These are phyloP conservation scores for Homalodisca vitripennis DNA, from an alignment of 1,140 invertebrate species.

Conservation along the genomic window DNA sequence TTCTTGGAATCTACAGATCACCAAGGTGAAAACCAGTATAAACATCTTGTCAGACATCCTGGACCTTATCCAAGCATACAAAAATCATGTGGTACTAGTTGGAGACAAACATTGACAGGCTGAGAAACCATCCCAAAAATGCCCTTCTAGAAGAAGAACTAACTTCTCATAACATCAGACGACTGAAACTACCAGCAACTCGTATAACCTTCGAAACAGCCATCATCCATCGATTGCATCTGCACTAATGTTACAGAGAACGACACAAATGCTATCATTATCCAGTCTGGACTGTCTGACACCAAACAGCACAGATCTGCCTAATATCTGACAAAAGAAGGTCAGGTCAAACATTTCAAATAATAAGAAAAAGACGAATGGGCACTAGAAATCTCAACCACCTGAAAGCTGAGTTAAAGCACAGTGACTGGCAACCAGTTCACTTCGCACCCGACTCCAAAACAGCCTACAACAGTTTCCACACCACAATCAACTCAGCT, in stretches of 20 bases:
- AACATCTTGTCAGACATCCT: neutral
- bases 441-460: neutral
- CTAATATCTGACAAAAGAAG: neutral
- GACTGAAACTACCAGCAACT: neutral
- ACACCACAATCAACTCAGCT: neutral
- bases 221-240: neutral
- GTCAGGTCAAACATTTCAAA: neutral
- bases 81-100: neutral
- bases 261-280: neutral
- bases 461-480: slow-evolving; percentile 8
- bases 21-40: neutral
- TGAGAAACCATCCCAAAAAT: neutral
- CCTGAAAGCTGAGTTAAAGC: neutral
- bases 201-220: neutral
- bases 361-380: neutral
- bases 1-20: neutral
- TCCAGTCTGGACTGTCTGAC: neutral
- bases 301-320: slow-evolving; percentile 4
- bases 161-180: neutral
- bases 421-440: neutral
- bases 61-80: neutral
- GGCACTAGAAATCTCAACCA: neutral
- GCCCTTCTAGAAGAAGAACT: neutral
- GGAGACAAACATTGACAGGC: neutral
- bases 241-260: neutral